phyloP scores from a whole-genome alignment of 2,113 vertebrate species.

The Oreochromis aureus region DNA sequence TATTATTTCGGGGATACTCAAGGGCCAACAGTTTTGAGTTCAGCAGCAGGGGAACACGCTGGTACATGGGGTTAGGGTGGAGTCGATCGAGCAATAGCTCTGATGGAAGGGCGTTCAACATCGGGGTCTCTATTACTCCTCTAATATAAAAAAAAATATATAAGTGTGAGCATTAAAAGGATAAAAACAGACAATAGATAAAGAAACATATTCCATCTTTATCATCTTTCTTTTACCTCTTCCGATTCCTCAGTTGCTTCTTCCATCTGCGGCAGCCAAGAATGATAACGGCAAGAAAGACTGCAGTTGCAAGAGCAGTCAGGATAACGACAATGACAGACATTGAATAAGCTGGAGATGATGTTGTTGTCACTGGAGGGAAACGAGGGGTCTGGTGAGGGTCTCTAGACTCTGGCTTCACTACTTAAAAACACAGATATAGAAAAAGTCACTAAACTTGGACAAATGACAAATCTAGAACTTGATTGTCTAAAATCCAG shows the following conservation, averaged over 20 bases:
- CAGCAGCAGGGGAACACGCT: conserved; percentile 90
- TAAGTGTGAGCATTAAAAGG: not conserved
- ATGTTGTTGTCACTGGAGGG: conserved; percentile 50
- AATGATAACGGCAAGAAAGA: conserved; percentile 71
- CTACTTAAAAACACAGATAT: conserved; percentile 48
- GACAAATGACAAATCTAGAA: not conserved
- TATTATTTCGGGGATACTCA: conserved; percentile 97
- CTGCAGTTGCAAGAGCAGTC: conserved; percentile 74
- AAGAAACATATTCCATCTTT: not conserved
- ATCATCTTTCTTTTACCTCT: conserved; percentile 70
- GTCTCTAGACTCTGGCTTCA: conserved; percentile 62
- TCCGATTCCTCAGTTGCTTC: conserved; percentile 84
- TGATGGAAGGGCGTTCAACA: conserved; percentile 85
- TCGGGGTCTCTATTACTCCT: conserved; percentile 76
- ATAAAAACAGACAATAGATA: not conserved
- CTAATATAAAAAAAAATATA: not conserved
- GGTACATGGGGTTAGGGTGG: conserved; percentile 98
- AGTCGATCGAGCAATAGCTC: conserved; percentile 93
- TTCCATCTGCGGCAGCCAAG: conserved; percentile 78
- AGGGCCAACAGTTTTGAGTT: conserved; percentile 91
- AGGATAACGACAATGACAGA: conserved; percentile 85
- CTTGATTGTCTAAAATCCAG: not conserved
- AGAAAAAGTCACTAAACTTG: not conserved
- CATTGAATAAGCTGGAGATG: conserved; percentile 87
- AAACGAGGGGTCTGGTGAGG: conserved; percentile 63